Evolutionary conservation across 2,888 invertebrate genomes (phyloP).

Genomic region (Coronaproctus castanopsis): DNA sequence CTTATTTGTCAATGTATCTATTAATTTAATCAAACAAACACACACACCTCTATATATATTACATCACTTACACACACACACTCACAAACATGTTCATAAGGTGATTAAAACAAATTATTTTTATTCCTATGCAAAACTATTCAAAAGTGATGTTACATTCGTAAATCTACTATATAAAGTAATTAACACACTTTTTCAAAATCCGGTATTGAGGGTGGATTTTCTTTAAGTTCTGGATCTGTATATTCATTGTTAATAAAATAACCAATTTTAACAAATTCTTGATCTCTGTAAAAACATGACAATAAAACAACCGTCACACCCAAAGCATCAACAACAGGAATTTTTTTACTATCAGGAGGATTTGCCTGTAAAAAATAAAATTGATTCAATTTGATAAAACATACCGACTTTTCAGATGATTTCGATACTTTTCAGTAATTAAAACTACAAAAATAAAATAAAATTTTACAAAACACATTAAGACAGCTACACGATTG

Average conservation of each 20-base stretch:
- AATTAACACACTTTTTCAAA: constrained; percentile 72
- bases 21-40: background rate
- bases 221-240: constrained; percentile 80
- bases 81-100: background rate
- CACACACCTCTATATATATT: background rate
- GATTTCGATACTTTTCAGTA: too few species aligned
- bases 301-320: constrained; percentile 92
- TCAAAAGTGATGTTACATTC: too few species aligned
- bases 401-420: too few species aligned
- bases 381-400: background rate
- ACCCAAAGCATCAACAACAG: constrained; percentile 89
- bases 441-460: background rate
- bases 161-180: too few species aligned
- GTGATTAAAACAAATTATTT: too few species aligned
- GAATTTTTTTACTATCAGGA: constrained; percentile 82
- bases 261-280: constrained; percentile 94
- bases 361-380: constrained; percentile 57
- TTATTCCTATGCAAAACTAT: too few species aligned
- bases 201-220: constrained; percentile 76
- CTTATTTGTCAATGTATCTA: too few species aligned
- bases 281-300: constrained; percentile 77
- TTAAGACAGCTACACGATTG: background rate
- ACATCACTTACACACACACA: background rate
- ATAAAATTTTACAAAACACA: background rate
- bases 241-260: constrained; percentile 95